These are phyloP conservation scores for Omphaloscelis lunosa DNA, from an alignment of 2,888 invertebrate genomes.

Conservation along the genomic window DNA sequence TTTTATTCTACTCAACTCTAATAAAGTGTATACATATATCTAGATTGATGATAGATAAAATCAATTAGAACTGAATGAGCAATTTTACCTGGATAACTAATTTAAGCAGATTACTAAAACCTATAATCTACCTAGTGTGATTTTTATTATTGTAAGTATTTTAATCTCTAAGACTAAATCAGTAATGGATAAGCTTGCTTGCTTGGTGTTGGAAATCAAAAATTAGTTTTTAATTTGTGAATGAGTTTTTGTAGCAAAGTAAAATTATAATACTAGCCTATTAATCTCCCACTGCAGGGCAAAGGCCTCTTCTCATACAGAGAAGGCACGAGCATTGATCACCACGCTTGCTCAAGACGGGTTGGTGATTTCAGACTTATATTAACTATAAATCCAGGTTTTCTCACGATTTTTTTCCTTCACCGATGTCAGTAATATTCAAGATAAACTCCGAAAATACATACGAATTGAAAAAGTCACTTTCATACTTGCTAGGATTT, in stretches of 20 bases:
- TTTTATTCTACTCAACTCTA: constrained; percentile 10
- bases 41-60: constrained; percentile 2
- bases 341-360: neutral
- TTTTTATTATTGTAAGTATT: constrained; percentile 33
- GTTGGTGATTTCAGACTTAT: neutral
- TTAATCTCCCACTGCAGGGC: neutral
- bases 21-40: neutral
- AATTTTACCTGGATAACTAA: constrained; percentile 8
- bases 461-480: neutral
- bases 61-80: neutral
- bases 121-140: constrained; percentile 26
- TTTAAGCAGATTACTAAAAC: constrained; percentile 12
- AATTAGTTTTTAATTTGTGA: neutral
- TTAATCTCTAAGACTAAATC: constrained; percentile 38
- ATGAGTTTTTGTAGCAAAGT: neutral
- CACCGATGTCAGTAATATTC: neutral
- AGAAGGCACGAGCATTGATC: neutral
- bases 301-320: neutral
- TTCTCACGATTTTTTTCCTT: neutral
- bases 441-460: neutral
- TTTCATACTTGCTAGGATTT: too few species aligned
- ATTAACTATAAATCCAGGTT: neutral
- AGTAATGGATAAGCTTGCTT: constrained; percentile 16
- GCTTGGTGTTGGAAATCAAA: constrained; percentile 1
- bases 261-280: neutral